Evolutionary conservation across 2,888 invertebrate genomes (phyloP).

Genomic region (Ditylenchus weischeri): DNA sequence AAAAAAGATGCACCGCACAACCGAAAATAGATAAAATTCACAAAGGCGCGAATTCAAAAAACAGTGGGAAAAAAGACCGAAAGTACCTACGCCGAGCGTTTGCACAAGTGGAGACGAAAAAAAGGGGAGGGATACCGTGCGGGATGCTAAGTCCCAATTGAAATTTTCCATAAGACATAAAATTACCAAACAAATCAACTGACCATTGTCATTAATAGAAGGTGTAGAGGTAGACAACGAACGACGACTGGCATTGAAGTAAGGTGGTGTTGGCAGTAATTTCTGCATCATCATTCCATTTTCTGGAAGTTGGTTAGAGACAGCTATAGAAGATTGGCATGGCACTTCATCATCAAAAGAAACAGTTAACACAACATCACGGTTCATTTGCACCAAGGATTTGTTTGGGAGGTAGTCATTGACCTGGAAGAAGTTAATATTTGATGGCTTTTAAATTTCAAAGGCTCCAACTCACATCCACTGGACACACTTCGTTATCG

Average conservation of each 20-base stretch:
- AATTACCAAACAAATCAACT: not conserved
- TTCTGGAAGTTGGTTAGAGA: too few species aligned
- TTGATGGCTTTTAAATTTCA: not conserved
- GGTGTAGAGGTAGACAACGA: slow-evolving; percentile 4
- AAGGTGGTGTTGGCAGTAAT: not conserved
- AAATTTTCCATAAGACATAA: too few species aligned
- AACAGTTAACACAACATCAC: slow-evolving; percentile 4
- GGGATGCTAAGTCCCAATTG: too few species aligned
- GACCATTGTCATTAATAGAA: slow-evolving; percentile 3
- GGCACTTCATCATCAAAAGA: not conserved
- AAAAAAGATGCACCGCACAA: too few species aligned
- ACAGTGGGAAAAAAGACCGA: too few species aligned
- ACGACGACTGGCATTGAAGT: not conserved
- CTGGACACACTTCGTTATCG: slow-evolving; percentile 4
- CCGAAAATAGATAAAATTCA: too few species aligned
- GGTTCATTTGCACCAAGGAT: slow-evolving; percentile 4
- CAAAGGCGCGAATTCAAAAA: too few species aligned
- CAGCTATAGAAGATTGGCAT: not conserved
- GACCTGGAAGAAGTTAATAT: not conserved
- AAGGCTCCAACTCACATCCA: not conserved
- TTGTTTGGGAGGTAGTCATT: slow-evolving; percentile 7
- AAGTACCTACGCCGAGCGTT: too few species aligned
- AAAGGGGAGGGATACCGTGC: too few species aligned
- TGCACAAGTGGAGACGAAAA: too few species aligned
- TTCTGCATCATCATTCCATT: too few species aligned